Conservation (phyloP, 2,888 invertebrate species). For the Dendrolimus houi region DNA sequence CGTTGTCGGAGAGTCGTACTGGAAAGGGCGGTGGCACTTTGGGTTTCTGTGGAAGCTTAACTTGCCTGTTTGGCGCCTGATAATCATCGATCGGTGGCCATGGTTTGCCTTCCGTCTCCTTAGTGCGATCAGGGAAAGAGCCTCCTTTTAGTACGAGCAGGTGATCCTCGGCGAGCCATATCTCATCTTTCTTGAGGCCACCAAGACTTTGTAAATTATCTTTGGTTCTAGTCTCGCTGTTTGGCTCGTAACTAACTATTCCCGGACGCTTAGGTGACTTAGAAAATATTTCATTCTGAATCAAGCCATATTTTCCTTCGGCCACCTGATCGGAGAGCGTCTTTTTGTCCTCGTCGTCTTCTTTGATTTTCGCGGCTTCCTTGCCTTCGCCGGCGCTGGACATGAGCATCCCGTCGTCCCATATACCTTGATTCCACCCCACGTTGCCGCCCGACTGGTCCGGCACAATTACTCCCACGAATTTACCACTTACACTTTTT, state of each 20-base stretch:
- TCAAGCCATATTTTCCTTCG: conserved; percentile 92
- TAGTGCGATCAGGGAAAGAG: conserved; percentile 76
- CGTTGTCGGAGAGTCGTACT: conserved; percentile 89
- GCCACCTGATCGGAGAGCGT: conserved; percentile 92
- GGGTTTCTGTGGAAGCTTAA: conserved; percentile 88
- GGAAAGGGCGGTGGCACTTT: conserved; percentile 95
- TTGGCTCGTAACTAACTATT: conserved; percentile 87
- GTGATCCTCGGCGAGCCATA: conserved; percentile 94
- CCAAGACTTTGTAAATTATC: conserved; percentile 88
- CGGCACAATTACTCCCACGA: conserved; percentile 51
- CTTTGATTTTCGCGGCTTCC: conserved; percentile 57
- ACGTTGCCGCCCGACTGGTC: conserved; percentile 69
- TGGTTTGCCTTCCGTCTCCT: conserved; percentile 57
- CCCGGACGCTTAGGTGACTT: conserved; percentile 85
- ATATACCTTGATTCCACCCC: conserved; percentile 73
- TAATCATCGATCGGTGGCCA: conserved; percentile 93
- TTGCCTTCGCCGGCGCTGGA: conserved; percentile 84
- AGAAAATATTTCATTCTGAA: conserved; percentile 88
- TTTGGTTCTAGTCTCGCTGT: conserved; percentile 85
- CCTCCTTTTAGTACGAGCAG: conserved; percentile 89
- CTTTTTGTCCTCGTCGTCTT: conserved; percentile 85
- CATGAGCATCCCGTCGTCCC: conserved; percentile 81
- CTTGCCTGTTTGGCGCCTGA: conserved; percentile 87
- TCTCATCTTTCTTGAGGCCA: conserved; percentile 89
- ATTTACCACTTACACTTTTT: conserved; percentile 61